phyloP scores from a whole-genome alignment of 2,113 vertebrate species.

The Grammomys dolichurus region DNA sequence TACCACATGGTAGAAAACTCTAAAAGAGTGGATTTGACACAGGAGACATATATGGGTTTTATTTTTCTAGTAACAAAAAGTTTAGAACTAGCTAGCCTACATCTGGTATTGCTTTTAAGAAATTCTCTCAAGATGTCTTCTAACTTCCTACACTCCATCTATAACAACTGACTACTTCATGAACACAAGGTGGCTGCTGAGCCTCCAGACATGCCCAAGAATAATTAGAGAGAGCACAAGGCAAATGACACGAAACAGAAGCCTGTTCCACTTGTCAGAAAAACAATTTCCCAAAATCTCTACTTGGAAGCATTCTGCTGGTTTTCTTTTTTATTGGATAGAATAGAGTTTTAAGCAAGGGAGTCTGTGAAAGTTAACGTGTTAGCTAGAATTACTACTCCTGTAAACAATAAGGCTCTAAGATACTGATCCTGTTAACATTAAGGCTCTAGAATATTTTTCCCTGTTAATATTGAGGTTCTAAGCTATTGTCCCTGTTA shows the following conservation, averaged over 20 bases:
- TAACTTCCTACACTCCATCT: neutral
- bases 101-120: neutral
- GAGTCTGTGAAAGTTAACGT: neutral
- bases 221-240: neutral
- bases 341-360: neutral
- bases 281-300: conserved; percentile 10
- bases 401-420: neutral
- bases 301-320: neutral
- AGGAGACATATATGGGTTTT: neutral
- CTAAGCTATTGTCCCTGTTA: neutral
- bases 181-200: neutral
- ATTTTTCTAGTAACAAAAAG: neutral
- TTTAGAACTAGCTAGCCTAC: neutral
- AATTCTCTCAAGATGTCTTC: neutral
- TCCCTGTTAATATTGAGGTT: neutral
- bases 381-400: neutral
- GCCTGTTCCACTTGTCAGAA: neutral
- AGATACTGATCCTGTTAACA: neutral
- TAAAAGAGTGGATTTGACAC: neutral
- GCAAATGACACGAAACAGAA: neutral
- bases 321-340: neutral
- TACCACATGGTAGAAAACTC: conserved; percentile 4
- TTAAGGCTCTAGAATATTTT: neutral
- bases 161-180: neutral
- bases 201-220: neutral